phyloP scores from a whole-genome alignment of 2,888 invertebrate species.

The Eumacrocentrus americanus region DNA sequence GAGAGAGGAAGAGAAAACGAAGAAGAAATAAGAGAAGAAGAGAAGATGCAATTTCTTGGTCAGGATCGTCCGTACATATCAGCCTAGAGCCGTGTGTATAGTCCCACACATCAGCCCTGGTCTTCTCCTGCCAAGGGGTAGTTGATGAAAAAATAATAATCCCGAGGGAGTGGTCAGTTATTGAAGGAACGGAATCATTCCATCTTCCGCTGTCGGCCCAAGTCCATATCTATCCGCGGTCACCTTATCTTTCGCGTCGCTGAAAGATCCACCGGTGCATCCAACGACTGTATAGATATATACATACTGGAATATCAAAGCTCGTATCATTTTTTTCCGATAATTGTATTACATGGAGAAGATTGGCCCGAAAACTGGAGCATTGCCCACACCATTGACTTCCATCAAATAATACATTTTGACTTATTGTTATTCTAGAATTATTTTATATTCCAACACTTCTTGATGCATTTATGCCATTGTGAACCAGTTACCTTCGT shows the following conservation, averaged over 20 bases:
- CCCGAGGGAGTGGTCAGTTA: constrained; percentile 56
- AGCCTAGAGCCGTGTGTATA: constrained; percentile 20
- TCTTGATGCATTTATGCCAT: no score
- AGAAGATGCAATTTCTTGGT: constrained; percentile 59
- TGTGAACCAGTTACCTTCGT: background rate
- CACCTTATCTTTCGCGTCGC: constrained; percentile 8
- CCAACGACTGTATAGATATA: no score
- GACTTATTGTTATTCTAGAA: no score
- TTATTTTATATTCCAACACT: no score
- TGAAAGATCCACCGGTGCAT: background rate
- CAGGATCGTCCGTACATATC: constrained; percentile 41
- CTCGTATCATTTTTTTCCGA: no score
- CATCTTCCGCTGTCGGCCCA: constrained; percentile 34
- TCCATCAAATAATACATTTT: background rate
- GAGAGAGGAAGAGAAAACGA: background rate
- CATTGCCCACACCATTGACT: background rate
- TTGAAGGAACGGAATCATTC: constrained; percentile 50
- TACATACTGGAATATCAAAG: no score
- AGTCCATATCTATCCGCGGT: constrained; percentile 23
- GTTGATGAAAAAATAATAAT: constrained; percentile 61
- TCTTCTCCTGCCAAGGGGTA: constrained; percentile 27
- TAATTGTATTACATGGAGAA: no score
- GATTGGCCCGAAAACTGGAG: background rate
- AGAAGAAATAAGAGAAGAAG: background rate
- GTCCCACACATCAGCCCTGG: constrained; percentile 1